Conservation (phyloP, 2,797 vertebrate genomes). For the Coregonus suidteri region DNA sequence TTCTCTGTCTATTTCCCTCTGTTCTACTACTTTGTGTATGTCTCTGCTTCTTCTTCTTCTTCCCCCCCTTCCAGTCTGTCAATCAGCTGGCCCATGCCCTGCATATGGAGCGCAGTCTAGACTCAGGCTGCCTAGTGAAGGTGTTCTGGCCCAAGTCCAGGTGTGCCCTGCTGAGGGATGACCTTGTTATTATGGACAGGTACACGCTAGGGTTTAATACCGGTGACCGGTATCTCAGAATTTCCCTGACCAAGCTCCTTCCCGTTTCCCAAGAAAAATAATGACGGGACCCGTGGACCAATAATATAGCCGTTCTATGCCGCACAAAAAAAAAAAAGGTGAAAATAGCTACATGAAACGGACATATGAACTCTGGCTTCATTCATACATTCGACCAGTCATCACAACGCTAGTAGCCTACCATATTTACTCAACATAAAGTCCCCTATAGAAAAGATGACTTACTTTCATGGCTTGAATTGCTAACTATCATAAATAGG, state of each 20-base stretch:
- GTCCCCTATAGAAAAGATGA: no score
- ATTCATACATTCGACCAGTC: no score
- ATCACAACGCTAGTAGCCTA: no score
- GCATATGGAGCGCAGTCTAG: constrained; percentile 96
- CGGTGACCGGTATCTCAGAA: no score
- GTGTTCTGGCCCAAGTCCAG: constrained; percentile 98
- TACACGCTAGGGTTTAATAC: constrained; percentile 48
- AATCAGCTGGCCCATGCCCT: constrained; percentile 97
- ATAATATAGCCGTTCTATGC: no score
- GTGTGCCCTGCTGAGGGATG: constrained; percentile 94
- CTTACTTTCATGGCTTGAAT: background rate
- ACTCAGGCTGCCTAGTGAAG: constrained; percentile 92
- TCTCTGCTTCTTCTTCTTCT: background rate
- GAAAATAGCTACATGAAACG: background rate
- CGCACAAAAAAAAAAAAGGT: no score
- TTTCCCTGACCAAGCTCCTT: no score
- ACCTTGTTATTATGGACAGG: constrained; percentile 98
- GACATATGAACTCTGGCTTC: no score
- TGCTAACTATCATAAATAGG: no score
- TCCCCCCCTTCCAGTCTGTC: constrained; percentile 81
- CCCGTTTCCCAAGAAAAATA: no score
- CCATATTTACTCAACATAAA: no score
- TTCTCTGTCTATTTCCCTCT: background rate
- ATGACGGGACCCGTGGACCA: no score
- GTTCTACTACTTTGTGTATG: background rate